phyloP scores from a whole-genome alignment of 2,888 invertebrate species.

The Pammene aurita region DNA sequence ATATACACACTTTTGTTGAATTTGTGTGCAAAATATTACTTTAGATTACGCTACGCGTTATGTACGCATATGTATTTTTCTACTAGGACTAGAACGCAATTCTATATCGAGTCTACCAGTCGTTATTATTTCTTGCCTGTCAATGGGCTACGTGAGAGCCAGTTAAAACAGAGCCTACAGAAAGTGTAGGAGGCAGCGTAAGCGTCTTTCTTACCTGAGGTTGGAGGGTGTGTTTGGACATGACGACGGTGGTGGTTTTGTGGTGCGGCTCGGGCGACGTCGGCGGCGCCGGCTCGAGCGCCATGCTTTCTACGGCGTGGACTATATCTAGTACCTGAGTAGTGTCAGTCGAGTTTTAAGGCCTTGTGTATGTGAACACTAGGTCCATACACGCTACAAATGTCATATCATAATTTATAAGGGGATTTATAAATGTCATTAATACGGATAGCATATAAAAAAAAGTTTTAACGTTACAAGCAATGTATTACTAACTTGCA shows the following conservation, averaged over 20 bases:
- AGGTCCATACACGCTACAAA: too few relatives aligned
- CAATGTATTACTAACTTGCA: too few relatives aligned
- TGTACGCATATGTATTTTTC: too few relatives aligned
- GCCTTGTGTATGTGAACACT: too few relatives aligned
- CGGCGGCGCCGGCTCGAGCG: constrained; percentile 86
- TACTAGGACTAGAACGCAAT: too few relatives aligned
- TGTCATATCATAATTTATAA: too few relatives aligned
- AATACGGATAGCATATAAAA: too few relatives aligned
- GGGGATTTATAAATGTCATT: too few relatives aligned
- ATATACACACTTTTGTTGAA: too few relatives aligned
- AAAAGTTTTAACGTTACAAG: too few relatives aligned
- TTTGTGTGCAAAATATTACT: too few relatives aligned
- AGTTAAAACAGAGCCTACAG: background rate
- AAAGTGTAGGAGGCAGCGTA: background rate
- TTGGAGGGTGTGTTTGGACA: constrained; percentile 96
- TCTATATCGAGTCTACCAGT: background rate
- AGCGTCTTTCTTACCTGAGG: constrained; percentile 80
- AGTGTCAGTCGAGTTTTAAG: background rate
- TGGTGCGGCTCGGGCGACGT: constrained; percentile 89
- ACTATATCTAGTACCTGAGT: constrained; percentile 93
- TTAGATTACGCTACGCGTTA: too few relatives aligned
- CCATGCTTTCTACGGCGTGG: constrained; percentile 93
- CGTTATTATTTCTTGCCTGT: background rate
- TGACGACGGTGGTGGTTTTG: constrained; percentile 96
- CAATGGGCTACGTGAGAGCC: background rate